These are phyloP conservation scores for Nibea coibor DNA, from an alignment of 2,113 vertebrate species.

Conservation along the genomic window DNA sequence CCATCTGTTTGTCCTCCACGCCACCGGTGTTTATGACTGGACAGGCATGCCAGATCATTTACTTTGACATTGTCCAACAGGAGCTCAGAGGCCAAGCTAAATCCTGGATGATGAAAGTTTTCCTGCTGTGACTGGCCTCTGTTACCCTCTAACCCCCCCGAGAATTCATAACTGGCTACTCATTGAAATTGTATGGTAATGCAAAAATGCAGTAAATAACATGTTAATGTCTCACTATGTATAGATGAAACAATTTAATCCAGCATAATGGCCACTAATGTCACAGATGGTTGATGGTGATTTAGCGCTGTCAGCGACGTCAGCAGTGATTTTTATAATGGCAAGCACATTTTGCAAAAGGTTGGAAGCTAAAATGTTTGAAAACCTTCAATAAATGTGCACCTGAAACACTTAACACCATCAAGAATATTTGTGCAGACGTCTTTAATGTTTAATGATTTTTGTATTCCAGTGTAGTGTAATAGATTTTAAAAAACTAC, in stretches of 20 bases:
- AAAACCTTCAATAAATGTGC: background rate
- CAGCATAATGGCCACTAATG: background rate
- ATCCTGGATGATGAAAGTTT: slow-evolving; percentile 26
- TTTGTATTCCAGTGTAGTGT: background rate
- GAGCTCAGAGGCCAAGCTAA: slow-evolving; percentile 38
- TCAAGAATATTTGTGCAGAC: background rate
- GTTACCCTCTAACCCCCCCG: background rate
- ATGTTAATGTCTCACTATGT: background rate
- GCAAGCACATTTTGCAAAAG: slow-evolving; percentile 1
- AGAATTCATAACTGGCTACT: background rate
- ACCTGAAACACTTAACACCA: background rate
- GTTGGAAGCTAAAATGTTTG: background rate
- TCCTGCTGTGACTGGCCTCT: slow-evolving; percentile 40
- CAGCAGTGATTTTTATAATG: slow-evolving; percentile 1
- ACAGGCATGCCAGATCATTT: slow-evolving; percentile 55
- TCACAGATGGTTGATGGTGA: background rate
- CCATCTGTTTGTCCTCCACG: slow-evolving; percentile 72
- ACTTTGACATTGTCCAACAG: slow-evolving; percentile 58
- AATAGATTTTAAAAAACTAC: background rate
- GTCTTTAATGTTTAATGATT: background rate
- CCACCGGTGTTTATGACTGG: slow-evolving; percentile 63
- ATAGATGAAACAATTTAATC: background rate
- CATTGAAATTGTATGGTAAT: background rate
- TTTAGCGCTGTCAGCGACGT: background rate
- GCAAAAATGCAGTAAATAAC: background rate